Conservation (phyloP, 1,140 invertebrate genomes). For the Drosophila burlai region DNA sequence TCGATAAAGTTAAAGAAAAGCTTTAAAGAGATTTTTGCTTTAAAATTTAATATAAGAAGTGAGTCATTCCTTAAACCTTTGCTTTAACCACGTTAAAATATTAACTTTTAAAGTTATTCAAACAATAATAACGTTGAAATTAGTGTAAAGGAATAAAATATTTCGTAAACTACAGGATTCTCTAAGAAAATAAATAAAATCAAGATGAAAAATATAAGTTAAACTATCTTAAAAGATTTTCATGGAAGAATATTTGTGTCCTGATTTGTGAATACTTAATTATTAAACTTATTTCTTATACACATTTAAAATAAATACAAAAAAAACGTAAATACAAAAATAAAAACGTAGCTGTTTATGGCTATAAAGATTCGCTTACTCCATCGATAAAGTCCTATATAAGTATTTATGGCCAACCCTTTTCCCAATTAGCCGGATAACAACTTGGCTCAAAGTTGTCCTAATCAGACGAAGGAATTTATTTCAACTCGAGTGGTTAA, state of each 20-base stretch:
- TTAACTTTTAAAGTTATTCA: not conserved
- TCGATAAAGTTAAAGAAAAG: too few relatives aligned
- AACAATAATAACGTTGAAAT: not conserved
- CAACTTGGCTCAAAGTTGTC: not conserved
- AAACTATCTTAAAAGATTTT: not conserved
- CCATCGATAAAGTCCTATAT: not conserved
- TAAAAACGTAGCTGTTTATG: not conserved
- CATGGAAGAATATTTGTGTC: fast-evolving
- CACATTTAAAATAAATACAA: not conserved
- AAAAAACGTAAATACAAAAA: too few relatives aligned
- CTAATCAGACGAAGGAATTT: conserved; percentile 26
- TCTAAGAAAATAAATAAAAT: not conserved
- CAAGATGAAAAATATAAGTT: not conserved
- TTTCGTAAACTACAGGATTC: not conserved
- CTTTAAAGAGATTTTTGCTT: not conserved
- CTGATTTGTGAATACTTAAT: not conserved
- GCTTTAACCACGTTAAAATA: not conserved
- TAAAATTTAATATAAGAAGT: too few relatives aligned
- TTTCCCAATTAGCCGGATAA: conserved; percentile 24
- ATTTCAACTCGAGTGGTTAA: conserved; percentile 25
- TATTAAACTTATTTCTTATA: not conserved
- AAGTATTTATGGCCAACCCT: not conserved
- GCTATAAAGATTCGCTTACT: too few relatives aligned
- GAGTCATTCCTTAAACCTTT: not conserved
- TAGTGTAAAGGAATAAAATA: not conserved